phyloP scores from a whole-genome alignment of 2,888 invertebrate species.

The Synergus laeviventris region DNA sequence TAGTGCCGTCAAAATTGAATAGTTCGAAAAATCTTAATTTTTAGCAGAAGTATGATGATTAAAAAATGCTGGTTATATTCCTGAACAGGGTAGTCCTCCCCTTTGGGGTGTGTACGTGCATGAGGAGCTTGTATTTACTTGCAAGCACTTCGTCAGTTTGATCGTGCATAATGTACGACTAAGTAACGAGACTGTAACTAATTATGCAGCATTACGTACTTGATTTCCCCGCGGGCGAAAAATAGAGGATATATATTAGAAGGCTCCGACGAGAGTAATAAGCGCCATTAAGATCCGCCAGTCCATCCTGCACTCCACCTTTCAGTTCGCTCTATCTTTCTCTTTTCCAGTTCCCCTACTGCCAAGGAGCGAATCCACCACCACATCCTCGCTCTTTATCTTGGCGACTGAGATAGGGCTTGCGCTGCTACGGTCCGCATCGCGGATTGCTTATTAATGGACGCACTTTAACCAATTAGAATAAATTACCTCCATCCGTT shows the following conservation, averaged over 20 bases:
- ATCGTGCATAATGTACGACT: slow-evolving; percentile 73
- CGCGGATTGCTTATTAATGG: slow-evolving; percentile 70
- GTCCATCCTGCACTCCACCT: slow-evolving; percentile 57
- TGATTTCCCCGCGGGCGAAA: slow-evolving; percentile 75
- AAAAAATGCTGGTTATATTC: not conserved
- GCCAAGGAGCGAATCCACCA: slow-evolving; percentile 49
- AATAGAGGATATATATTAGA: slow-evolving; percentile 73
- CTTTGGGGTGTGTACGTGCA: not conserved
- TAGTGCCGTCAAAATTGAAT: no score
- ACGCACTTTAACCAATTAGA: slow-evolving; percentile 71
- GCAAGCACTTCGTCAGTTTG: slow-evolving; percentile 71
- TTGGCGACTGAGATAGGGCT: slow-evolving; percentile 46
- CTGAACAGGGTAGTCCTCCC: not conserved
- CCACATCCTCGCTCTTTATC: slow-evolving; percentile 49
- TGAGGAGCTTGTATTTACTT: slow-evolving; percentile 60
- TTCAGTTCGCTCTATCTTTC: slow-evolving; percentile 51
- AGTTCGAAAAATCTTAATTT: not conserved
- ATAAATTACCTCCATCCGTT: slow-evolving; percentile 68
- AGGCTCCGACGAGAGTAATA: slow-evolving; percentile 72
- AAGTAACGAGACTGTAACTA: slow-evolving; percentile 73
- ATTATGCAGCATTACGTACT: slow-evolving; percentile 74
- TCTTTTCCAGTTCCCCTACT: slow-evolving; percentile 48
- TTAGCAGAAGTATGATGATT: not conserved
- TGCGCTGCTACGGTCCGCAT: slow-evolving; percentile 54
- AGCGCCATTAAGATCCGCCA: slow-evolving; percentile 73